phyloP scores from a whole-genome alignment of 2,888 invertebrate species.

The Phlogophora meticulosa region DNA sequence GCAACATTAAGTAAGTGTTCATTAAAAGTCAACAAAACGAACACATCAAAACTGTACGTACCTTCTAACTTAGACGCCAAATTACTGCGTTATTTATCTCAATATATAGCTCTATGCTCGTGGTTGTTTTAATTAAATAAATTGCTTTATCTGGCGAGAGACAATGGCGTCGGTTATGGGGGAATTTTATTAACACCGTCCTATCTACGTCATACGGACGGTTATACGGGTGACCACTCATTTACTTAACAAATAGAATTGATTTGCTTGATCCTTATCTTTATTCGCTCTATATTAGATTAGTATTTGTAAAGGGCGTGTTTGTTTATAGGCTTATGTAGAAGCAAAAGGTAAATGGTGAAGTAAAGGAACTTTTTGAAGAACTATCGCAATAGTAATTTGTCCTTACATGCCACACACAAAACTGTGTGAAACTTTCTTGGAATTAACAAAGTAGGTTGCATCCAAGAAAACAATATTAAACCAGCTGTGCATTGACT shows the following conservation, averaged over 20 bases:
- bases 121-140: constrained; percentile 89
- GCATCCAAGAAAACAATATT: background rate
- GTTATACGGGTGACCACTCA: constrained; percentile 82
- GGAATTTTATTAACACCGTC: constrained; percentile 83
- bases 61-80: constrained; percentile 73
- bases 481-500: too few species aligned
- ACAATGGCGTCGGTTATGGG: constrained; percentile 85
- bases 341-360: background rate
- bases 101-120: constrained; percentile 73
- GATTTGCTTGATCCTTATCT: constrained; percentile 89
- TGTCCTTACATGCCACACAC: too few species aligned
- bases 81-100: constrained; percentile 83
- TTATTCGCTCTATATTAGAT: constrained; percentile 71
- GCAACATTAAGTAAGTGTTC: too few species aligned
- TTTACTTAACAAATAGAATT: constrained; percentile 88
- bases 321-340: constrained; percentile 27
- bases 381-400: too few species aligned
- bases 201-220: constrained; percentile 76
- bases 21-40: too few species aligned
- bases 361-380: background rate
- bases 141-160: constrained; percentile 89
- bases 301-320: constrained; percentile 53
- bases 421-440: too few species aligned
- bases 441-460: too few species aligned
- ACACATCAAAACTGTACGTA: constrained; percentile 8